These are phyloP conservation scores for Onychostruthus taczanowskii DNA, from an alignment of 2,113 vertebrate genomes.

Conservation along the genomic window DNA sequence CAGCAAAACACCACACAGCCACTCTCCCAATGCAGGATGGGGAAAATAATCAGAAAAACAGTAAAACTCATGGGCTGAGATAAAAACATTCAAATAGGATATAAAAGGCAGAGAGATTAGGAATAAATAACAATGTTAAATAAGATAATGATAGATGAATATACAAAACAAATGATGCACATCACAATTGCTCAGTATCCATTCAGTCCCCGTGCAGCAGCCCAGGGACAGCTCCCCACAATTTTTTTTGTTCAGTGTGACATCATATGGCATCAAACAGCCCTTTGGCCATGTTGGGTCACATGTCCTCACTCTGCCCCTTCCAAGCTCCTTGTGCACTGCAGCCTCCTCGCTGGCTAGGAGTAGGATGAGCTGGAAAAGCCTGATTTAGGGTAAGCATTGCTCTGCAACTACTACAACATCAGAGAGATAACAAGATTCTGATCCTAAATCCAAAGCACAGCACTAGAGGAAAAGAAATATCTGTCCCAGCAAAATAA, in stretches of 20 bases:
- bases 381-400: not conserved
- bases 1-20: not conserved
- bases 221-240: not conserved
- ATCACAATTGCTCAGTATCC: not conserved
- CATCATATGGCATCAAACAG: not conserved
- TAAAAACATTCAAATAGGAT: not conserved
- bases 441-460: not conserved
- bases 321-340: not conserved
- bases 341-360: accelerated
- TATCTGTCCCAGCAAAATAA: not conserved
- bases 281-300: not conserved
- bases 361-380: not conserved
- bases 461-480: not conserved
- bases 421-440: not conserved
- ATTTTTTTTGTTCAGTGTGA: accelerated
- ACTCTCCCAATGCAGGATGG: not conserved
- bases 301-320: not conserved
- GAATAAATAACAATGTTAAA: not conserved
- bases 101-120: not conserved
- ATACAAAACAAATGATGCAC: not conserved
- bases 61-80: not conserved
- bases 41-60: not conserved
- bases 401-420: not conserved
- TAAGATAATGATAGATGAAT: not conserved
- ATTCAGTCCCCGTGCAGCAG: not conserved